A percentile compares a stretch with the other conserved stretches of the same genome.
Conservation (phyloP, 2,113 vertebrate species). For the Origma solitaria region DNA sequence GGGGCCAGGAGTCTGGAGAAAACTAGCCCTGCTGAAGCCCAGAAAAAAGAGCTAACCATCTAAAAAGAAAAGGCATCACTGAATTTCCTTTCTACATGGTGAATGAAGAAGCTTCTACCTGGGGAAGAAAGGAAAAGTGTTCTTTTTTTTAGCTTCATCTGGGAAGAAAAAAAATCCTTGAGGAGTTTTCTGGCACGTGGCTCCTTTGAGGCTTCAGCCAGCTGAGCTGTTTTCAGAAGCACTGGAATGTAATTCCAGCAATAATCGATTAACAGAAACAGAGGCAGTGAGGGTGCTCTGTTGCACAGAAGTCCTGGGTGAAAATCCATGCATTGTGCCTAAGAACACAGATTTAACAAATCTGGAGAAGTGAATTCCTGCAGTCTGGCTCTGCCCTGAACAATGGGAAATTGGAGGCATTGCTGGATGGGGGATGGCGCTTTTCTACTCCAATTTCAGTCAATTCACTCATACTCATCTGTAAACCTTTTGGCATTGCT, state of each 20-base stretch:
- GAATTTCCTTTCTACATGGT: background rate
- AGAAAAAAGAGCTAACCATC: background rate
- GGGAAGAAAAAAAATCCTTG: background rate
- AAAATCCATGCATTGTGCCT: background rate
- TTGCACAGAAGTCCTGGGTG: background rate
- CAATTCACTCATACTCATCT: background rate
- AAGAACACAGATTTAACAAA: background rate
- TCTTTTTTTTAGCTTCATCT: background rate
- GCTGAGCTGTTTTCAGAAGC: background rate
- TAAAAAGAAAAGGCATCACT: background rate
- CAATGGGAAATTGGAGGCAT: background rate
- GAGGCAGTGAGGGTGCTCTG: background rate
- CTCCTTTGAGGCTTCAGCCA: background rate
- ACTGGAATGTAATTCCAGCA: background rate
- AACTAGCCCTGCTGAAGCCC: background rate
- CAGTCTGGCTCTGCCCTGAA: background rate
- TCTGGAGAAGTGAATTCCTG: background rate
- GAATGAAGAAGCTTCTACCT: background rate
- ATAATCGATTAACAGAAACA: background rate
- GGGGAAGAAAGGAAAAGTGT: background rate
- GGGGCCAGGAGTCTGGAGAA: accelerated
- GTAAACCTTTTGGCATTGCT: background rate
- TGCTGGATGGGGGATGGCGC: background rate
- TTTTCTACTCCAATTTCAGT: background rate
- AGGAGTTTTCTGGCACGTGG: background rate